Conservation (phyloP, 2,888 invertebrate species). For the Limnephilus rhombicus region DNA sequence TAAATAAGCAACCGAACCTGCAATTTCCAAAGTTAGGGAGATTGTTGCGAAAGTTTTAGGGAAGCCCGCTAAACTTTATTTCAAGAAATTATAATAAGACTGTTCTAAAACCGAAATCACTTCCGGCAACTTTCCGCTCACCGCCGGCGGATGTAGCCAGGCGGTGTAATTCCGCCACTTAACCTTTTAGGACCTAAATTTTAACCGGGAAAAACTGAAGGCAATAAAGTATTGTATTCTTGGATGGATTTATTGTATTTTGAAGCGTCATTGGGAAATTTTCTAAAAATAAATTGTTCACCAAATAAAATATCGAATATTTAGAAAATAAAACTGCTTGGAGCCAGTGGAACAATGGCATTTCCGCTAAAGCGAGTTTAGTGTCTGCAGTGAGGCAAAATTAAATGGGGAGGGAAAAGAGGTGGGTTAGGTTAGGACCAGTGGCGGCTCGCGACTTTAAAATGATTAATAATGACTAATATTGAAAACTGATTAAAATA, state of each 20-base stretch:
- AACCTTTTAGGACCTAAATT: background rate
- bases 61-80: constrained; percentile 5
- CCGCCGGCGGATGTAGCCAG: constrained; percentile 32
- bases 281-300: background rate
- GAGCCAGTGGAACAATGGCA: background rate
- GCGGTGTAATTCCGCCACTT: constrained; percentile 36
- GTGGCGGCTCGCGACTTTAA: too few species aligned
- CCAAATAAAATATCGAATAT: background rate
- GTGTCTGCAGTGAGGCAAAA: too few species aligned
- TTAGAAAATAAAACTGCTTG: background rate
- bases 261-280: background rate
- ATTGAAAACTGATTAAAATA: too few species aligned
- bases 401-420: too few species aligned
- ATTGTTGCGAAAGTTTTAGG: constrained; percentile 8
- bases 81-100: constrained; percentile 45
- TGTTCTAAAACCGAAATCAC: constrained; percentile 45
- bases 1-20: background rate
- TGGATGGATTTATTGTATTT: background rate
- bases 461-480: too few species aligned
- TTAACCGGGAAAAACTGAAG: background rate
- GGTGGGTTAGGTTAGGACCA: too few species aligned
- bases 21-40: background rate
- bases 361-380: background rate
- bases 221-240: background rate
- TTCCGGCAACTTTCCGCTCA: constrained; percentile 37